phyloP scores from a whole-genome alignment of 1,140 invertebrate species.

The Apis cerana region DNA sequence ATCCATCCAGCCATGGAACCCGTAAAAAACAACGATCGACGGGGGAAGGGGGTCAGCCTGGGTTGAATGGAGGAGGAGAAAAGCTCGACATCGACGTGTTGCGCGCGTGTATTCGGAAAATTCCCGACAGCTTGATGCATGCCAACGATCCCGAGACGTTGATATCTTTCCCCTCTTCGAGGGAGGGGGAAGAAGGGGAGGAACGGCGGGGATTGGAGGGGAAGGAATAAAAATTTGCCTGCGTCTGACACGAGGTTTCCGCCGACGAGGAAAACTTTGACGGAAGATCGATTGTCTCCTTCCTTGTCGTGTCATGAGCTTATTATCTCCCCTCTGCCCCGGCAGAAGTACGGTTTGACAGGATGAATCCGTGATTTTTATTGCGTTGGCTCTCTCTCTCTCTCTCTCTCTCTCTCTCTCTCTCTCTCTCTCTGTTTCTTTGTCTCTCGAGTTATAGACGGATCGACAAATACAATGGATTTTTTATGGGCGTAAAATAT shows the following conservation, averaged over 20 bases:
- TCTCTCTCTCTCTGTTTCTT: not conserved
- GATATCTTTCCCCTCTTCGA: slow-evolving; percentile 11
- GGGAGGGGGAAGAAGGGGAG: no score
- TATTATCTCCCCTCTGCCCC: not conserved
- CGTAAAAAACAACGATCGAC: no score
- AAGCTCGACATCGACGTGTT: slow-evolving; percentile 40
- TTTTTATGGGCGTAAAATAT: no score
- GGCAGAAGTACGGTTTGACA: not conserved
- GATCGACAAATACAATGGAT: no score
- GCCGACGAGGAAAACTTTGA: not conserved
- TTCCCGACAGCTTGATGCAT: slow-evolving; percentile 55
- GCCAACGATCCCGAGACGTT: slow-evolving; percentile 21
- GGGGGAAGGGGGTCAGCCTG: slow-evolving; percentile 35
- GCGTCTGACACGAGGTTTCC: slow-evolving; percentile 24
- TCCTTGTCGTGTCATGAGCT: not conserved
- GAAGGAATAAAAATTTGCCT: slow-evolving; percentile 19
- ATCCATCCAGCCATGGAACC: slow-evolving; percentile 55
- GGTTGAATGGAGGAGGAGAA: slow-evolving; percentile 30
- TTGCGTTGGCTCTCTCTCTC: no score
- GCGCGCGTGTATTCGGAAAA: slow-evolving; percentile 40
- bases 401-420: not conserved
- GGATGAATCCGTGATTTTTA: not conserved
- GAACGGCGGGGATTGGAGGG: no score
- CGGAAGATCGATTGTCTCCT: slow-evolving; percentile 12
- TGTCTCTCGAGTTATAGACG: not conserved